Evolutionary conservation across 2,797 vertebrate species (phyloP).

Genomic region (Gobionotothen gibberifrons): DNA sequence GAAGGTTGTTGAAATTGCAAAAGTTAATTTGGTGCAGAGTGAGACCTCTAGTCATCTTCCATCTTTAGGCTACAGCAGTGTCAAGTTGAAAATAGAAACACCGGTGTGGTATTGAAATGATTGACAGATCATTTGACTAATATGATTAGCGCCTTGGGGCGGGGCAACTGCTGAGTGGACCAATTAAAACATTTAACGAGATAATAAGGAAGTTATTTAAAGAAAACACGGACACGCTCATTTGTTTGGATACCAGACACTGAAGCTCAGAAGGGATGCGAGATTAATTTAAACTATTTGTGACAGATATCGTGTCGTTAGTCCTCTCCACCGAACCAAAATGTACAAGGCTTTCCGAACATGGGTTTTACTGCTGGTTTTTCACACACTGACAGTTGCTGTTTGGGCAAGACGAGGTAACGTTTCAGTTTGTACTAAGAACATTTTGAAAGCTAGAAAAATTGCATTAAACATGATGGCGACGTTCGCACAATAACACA

Average conservation of each 20-base stretch:
- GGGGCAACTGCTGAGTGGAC: conserved; percentile 5
- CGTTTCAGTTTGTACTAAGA: neutral
- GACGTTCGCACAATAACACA: too few species aligned
- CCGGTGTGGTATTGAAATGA: conserved; percentile 19
- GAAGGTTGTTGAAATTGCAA: neutral
- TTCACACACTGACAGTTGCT: conserved; percentile 26
- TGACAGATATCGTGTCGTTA: too few species aligned
- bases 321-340: neutral
- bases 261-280: accelerated
- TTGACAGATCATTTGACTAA: conserved; percentile 43
- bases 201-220: conserved; percentile 68
- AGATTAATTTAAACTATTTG: neutral
- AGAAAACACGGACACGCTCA: neutral
- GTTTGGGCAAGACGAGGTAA: conserved; percentile 50
- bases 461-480: too few species aligned
- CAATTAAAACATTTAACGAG: conserved; percentile 52
- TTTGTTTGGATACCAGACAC: neutral
- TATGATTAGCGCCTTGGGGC: conserved; percentile 4
- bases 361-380: conserved; percentile 44
- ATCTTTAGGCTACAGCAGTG: too few species aligned
- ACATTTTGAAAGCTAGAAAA: neutral
- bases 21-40: neutral
- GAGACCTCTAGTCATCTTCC: neutral
- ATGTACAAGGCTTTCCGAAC: conserved; percentile 48
- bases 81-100: neutral